Evolutionary conservation across 2,113 vertebrate species (phyloP).

Genomic region (Puffinus mauretanicus): DNA sequence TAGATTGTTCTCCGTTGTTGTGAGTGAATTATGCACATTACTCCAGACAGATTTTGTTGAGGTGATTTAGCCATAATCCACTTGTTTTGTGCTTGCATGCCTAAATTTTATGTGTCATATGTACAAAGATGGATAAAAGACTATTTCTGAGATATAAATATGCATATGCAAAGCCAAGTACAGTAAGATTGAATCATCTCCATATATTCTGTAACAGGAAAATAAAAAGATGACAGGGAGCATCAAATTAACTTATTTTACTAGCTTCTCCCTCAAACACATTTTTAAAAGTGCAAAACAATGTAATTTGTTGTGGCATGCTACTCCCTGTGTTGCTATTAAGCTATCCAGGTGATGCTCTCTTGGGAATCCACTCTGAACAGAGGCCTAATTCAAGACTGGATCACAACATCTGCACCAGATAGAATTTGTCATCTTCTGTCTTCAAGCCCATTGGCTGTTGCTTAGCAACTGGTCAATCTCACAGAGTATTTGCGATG

Average conservation of each 20-base stretch:
- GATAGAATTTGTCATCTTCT: constrained; percentile 83
- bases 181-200: constrained; percentile 58
- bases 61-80: constrained; percentile 1
- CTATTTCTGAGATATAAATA: constrained; percentile 53
- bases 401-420: constrained; percentile 82
- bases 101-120: constrained; percentile 24
- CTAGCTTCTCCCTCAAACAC: constrained; percentile 39
- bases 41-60: neutral
- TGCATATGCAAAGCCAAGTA: constrained; percentile 53
- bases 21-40: neutral
- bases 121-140: constrained; percentile 20
- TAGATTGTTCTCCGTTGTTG: neutral
- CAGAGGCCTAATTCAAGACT: constrained; percentile 73
- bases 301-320: constrained; percentile 61
- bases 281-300: constrained; percentile 59
- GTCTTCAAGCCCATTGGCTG: constrained; percentile 83
- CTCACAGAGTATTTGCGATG: constrained; percentile 87
- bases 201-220: constrained; percentile 51
- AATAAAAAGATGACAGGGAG: constrained; percentile 61
- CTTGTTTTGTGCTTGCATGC: neutral
- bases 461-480: constrained; percentile 91
- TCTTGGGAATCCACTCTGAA: constrained; percentile 61
- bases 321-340: constrained; percentile 46
- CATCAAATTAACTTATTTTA: constrained; percentile 67
- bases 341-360: constrained; percentile 52